Percentiles rank a stretch among this genome's conserved stretches.
phyloP scores from a whole-genome alignment of 2,797 vertebrate genomes.

The Acipenser oxyrinchus region DNA sequence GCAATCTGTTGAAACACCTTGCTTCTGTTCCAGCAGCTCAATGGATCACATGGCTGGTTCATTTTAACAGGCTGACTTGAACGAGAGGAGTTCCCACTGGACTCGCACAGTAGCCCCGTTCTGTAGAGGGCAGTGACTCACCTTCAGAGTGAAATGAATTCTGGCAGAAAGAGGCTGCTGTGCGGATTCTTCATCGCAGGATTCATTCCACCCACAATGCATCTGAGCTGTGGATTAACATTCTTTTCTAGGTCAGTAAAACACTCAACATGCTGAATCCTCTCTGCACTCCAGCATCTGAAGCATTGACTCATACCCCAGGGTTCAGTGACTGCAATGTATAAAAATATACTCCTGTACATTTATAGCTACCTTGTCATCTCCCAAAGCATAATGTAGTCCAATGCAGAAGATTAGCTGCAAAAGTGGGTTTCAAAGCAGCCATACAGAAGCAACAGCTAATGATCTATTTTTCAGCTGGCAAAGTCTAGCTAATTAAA shows the following conservation, averaged over 20 bases:
- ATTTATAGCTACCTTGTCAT: slow-evolving; percentile 22
- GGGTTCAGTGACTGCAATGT: not conserved
- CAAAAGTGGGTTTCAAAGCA: slow-evolving; percentile 19
- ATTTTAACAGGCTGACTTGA: no score
- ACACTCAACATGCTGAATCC: not conserved
- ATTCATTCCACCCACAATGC: not conserved
- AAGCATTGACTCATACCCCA: not conserved
- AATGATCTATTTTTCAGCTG: not conserved
- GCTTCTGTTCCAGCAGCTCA: no score
- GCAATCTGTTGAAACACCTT: no score
- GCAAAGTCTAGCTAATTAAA: not conserved
- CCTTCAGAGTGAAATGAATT: no score
- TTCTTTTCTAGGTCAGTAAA: not conserved
- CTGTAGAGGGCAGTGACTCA: no score
- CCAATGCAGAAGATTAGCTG: slow-evolving; percentile 20
- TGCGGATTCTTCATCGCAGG: not conserved
- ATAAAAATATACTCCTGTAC: slow-evolving; percentile 22
- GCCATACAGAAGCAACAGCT: not conserved
- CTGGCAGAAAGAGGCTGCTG: not conserved
- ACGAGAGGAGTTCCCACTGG: no score
- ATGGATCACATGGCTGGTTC: no score
- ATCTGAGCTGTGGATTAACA: not conserved
- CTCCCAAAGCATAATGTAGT: slow-evolving; percentile 26
- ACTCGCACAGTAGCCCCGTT: no score
- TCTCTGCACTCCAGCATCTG: not conserved